These are phyloP conservation scores for Gopherus flavomarginatus DNA, from an alignment of 2,113 vertebrate genomes.

Conservation along the genomic window DNA sequence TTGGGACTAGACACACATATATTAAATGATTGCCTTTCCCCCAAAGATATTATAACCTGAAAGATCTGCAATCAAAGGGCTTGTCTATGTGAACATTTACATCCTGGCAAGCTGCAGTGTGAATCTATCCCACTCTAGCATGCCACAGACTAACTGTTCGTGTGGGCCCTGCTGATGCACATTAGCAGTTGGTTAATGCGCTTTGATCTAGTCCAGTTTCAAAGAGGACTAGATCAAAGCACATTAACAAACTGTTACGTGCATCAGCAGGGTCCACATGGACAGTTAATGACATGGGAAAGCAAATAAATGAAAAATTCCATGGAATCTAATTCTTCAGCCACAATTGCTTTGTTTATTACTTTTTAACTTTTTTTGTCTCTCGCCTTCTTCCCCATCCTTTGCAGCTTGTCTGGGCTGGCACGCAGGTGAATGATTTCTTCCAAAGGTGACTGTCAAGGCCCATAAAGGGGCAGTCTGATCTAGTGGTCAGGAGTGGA, in stretches of 20 bases:
- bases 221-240: neutral
- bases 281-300: neutral
- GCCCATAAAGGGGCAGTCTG: neutral
- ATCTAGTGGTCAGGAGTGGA: neutral
- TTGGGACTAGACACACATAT: neutral
- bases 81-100: neutral
- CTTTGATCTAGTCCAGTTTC: neutral
- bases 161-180: neutral
- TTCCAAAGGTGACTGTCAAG: neutral
- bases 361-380: neutral
- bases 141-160: neutral
- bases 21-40: neutral
- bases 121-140: neutral
- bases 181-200: neutral
- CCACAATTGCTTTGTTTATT: neutral
- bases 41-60: neutral
- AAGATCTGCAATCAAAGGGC: neutral
- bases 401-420: neutral
- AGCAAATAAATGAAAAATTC: neutral
- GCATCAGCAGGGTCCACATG: neutral
- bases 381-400: neutral
- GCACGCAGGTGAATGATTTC: neutral
- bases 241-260: neutral
- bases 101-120: neutral
- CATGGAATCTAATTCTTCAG: neutral